Base-by-base conservation (phyloP, 2,888 invertebrate species). In the Gerris lacustris region DNA sequence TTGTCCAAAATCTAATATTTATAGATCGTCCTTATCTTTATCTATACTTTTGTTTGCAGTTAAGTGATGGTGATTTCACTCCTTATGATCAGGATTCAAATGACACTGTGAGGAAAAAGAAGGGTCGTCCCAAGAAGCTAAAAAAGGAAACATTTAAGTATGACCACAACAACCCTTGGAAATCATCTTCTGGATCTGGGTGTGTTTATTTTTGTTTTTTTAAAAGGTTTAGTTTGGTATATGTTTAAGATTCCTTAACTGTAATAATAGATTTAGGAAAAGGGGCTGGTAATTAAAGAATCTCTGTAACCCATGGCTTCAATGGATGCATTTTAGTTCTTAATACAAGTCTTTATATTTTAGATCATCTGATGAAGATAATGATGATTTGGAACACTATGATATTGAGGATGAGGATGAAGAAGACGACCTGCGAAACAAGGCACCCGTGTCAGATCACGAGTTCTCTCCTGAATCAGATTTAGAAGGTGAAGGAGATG, bases 401-500 rank as follows among this genome's bases (percentile, higher is more conserved):
- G 81, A 81, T 68, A 81, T 82, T 67, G 82, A 81, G 68, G 82
- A 82, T 15, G 83, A 84, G 74, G 82, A 82, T 11, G 84, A 84
- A 43, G 77, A 77, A 47, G 75, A 76, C 66, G 75, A 67, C 72
- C 79, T 67, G 5, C 45, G 81, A 43, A 67, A 72, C 6, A 73
- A 73, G 43, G 55, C 68, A 63, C 62, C 63, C 5, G 69, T 71
- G 2, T 77, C 77, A 6, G 94, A 95, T 80, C 95, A 95, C 78
- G 96, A 96, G 80, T 95, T 95, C 80, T 94, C 94, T 0, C 93
- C 93, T 0, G 94, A 94, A 78, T 93, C 93, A 1, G 94, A 95
- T 77, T 80, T 90, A 55, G 90, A 87, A 74, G 88, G 86, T 63
- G 88, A 87, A 70, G 88, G 87, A 6, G 86, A 85, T 70, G 84